Evolutionary conservation across 1,140 invertebrate genomes (phyloP).

Genomic region (Conus betulinus): DNA sequence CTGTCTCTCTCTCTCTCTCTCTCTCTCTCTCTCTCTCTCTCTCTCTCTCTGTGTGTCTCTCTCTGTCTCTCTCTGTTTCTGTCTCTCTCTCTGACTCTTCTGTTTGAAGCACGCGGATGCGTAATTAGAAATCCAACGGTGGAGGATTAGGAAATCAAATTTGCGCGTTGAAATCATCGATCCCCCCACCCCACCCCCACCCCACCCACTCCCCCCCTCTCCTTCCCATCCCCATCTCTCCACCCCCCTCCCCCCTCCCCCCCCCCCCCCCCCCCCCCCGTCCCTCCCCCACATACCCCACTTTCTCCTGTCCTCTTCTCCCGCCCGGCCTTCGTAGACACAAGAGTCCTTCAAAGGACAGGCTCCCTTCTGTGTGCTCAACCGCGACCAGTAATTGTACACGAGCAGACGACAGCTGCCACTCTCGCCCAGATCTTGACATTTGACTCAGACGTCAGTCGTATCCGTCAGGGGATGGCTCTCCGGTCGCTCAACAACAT

Average conservation of each 20-base stretch:
- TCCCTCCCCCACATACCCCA: too few species aligned
- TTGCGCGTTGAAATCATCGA: too few species aligned
- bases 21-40: too few species aligned
- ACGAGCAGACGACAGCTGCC: slow-evolving; percentile 5
- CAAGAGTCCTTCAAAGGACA: neutral
- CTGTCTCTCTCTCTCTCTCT: neutral
- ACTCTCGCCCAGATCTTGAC: neutral
- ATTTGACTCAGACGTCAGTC: neutral
- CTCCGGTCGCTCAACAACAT: too few species aligned
- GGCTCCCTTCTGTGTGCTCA: neutral
- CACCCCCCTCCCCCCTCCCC: too few species aligned
- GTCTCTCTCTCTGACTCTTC: neutral
- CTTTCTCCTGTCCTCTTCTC: too few species aligned
- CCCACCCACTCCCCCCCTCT: neutral
- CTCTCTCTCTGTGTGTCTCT: too few species aligned
- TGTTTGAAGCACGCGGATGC: too few species aligned
- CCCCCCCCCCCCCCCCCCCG: neutral
- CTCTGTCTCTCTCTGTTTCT: neutral
- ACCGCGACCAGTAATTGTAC: neutral
- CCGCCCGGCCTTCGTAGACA: neutral
- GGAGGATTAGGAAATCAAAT: too few species aligned
- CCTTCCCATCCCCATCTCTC: too few species aligned
- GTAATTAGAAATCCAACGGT: too few species aligned
- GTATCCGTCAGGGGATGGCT: neutral
- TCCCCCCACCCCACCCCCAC: too few species aligned